These are phyloP conservation scores for Nematolebias whitei DNA, from an alignment of 2,113 vertebrate genomes.

Conservation along the genomic window DNA sequence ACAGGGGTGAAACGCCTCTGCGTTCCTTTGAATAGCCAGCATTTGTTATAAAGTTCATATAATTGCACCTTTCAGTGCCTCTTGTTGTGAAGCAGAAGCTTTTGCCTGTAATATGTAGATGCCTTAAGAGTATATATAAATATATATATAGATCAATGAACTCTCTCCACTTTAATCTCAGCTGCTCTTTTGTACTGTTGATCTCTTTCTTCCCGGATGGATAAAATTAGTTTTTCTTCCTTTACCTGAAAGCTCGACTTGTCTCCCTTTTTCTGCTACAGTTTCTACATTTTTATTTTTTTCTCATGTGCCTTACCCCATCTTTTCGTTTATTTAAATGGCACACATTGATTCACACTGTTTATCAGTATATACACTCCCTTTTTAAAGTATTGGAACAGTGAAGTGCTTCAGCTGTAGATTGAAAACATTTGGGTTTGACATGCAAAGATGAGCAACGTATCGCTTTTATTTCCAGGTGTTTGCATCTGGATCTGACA, in stretches of 20 bases:
- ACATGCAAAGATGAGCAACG: no score
- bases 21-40: conserved; percentile 2
- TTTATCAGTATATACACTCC: not conserved
- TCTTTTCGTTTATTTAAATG: not conserved
- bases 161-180: not conserved
- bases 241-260: not conserved
- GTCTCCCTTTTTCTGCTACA: no score
- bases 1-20: not conserved
- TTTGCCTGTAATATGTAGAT: conserved; percentile 13
- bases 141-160: no score
- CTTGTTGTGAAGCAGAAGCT: conserved; percentile 20
- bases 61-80: conserved; percentile 1
- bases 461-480: no score
- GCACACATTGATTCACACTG: no score
- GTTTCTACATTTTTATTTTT: not conserved
- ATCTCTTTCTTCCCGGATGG: not conserved
- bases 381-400: no score
- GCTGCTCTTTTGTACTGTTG: conserved; percentile 10
- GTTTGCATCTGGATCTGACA: no score
- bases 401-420: no score
- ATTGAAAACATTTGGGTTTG: no score
- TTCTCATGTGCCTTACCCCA: not conserved
- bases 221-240: not conserved
- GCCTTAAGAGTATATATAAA: conserved; percentile 40
- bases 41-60: not conserved